Conservation (phyloP, 2,888 invertebrate species). For the Nemotelus nigrinus region DNA sequence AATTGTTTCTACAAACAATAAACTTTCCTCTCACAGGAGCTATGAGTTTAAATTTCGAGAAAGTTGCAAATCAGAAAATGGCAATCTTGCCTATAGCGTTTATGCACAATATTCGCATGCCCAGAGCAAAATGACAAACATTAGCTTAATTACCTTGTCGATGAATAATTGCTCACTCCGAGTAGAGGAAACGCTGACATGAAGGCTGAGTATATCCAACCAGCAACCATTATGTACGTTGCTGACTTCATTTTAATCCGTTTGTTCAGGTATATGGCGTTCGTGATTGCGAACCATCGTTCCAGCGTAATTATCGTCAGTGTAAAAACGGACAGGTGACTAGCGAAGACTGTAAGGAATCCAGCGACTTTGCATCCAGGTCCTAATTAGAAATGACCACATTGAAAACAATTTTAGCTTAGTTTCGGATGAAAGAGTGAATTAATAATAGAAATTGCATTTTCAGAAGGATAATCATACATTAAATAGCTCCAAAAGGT, state of each 20-base stretch:
- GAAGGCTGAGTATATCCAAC: constrained; percentile 80
- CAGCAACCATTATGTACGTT: constrained; percentile 78
- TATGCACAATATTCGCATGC: too few relatives aligned
- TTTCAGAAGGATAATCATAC: not conserved
- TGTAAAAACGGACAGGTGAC: constrained; percentile 88
- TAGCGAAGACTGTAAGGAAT: constrained; percentile 87
- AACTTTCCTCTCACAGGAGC: too few relatives aligned
- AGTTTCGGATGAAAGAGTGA: not conserved
- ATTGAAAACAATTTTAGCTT: not conserved
- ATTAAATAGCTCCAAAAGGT: too few relatives aligned
- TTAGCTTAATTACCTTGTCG: constrained; percentile 71
- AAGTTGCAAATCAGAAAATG: too few relatives aligned
- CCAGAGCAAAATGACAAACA: too few relatives aligned
- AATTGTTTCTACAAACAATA: too few relatives aligned
- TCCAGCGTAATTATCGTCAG: constrained; percentile 87
- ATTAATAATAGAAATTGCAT: not conserved
- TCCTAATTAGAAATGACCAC: constrained; percentile 63
- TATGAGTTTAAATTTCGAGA: too few relatives aligned
- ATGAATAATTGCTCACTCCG: constrained; percentile 88
- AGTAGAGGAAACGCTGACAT: constrained; percentile 83
- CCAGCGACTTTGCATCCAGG: constrained; percentile 87
- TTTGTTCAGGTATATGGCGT: constrained; percentile 84
- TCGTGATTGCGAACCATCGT: constrained; percentile 84
- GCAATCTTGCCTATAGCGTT: too few relatives aligned
- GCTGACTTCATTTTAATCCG: constrained; percentile 79